These are phyloP conservation scores for Drosophila oshimai DNA, from an alignment of 1,140 invertebrate genomes.

Conservation along the genomic window DNA sequence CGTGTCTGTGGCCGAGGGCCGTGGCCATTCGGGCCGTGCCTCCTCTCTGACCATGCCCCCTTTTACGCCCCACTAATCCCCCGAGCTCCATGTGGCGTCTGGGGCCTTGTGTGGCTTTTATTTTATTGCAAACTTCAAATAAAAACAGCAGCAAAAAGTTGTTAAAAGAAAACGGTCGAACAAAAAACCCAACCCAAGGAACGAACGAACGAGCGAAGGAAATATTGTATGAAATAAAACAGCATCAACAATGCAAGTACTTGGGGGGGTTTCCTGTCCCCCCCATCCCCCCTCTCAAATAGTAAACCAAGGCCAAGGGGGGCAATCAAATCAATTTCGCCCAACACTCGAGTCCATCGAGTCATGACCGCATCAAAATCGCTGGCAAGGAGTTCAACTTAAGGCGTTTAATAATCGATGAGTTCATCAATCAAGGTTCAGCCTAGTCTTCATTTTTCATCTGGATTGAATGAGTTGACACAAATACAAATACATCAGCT, in stretches of 20 bases:
- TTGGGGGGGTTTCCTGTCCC: not conserved
- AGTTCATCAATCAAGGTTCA: constrained; percentile 30
- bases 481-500: not conserved
- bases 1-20: constrained; percentile 49
- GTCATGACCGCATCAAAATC: constrained; percentile 33
- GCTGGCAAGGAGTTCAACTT: not conserved
- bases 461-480: constrained; percentile 22
- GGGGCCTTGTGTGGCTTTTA: constrained; percentile 51
- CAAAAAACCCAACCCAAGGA: constrained; percentile 2
- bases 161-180: constrained; percentile 29
- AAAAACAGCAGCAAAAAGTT: constrained; percentile 44
- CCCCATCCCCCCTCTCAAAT: too few species aligned
- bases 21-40: constrained; percentile 25
- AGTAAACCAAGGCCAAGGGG: not conserved
- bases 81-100: constrained; percentile 18
- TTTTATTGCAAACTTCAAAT: constrained; percentile 59
- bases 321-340: constrained; percentile 31
- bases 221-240: constrained; percentile 40
- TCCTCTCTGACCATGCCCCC: constrained; percentile 1
- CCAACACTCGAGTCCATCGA: constrained; percentile 26
- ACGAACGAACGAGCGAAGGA: not conserved
- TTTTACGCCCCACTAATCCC: constrained; percentile 5
- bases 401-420: constrained; percentile 32
- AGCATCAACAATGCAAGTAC: constrained; percentile 15
- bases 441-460: constrained; percentile 23